phyloP scores from a whole-genome alignment of 2,797 vertebrate genomes.

The Malurus splendens region DNA sequence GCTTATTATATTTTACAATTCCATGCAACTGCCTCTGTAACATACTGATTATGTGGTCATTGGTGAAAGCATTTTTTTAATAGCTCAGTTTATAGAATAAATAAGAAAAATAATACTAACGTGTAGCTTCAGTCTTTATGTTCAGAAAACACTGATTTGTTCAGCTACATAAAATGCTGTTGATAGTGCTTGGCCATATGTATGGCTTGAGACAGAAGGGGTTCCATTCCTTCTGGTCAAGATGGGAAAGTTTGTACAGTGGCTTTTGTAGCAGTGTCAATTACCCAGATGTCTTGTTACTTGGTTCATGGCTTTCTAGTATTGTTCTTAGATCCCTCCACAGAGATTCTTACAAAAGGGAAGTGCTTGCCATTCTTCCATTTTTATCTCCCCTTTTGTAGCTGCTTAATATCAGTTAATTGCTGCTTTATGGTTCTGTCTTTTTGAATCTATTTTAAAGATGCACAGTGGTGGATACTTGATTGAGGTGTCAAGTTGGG shows the following conservation, averaged over 20 bases:
- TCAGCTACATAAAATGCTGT: not conserved
- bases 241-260: not conserved
- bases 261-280: not conserved
- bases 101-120: not conserved
- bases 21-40: not conserved
- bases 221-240: not conserved
- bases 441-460: not conserved
- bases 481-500: rapidly evolving
- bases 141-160: not conserved
- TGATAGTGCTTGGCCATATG: not conserved
- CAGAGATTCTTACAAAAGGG: not conserved
- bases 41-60: not conserved
- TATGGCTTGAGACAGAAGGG: not conserved
- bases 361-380: not conserved
- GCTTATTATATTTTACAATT: constrained; percentile 7
- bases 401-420: not conserved
- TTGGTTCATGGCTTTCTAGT: not conserved
- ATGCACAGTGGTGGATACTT: rapidly evolving
- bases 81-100: not conserved
- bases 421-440: not conserved
- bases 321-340: not conserved
- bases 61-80: not conserved
- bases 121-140: not conserved
- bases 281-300: not conserved
- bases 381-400: not conserved